These are phyloP conservation scores for Marmota flaviventris DNA, from an alignment of 2,113 vertebrate genomes.

Conservation along the genomic window DNA sequence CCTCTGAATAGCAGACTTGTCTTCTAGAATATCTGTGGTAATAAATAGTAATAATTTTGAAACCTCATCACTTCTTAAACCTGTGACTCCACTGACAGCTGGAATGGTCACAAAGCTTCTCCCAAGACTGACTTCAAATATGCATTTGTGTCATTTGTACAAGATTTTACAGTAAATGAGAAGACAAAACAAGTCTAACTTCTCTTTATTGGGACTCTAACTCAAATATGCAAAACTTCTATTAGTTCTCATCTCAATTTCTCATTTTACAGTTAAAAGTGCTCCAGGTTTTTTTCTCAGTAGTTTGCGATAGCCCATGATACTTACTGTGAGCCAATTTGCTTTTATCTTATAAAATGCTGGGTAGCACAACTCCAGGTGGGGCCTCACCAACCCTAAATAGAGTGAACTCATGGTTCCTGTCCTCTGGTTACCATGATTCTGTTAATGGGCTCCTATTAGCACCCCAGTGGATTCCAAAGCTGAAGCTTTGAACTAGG, in stretches of 20 bases:
- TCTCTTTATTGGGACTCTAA: neutral
- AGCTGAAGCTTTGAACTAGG: neutral
- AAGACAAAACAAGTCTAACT: neutral
- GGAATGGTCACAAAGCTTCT: neutral
- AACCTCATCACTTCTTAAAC: neutral
- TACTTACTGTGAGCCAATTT: neutral
- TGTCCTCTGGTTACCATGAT: neutral
- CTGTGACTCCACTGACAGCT: neutral
- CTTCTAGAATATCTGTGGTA: neutral
- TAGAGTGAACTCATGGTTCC: neutral
- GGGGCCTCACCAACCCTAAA: neutral
- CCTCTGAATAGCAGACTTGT: neutral
- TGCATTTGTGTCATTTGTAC: neutral
- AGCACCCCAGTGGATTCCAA: neutral
- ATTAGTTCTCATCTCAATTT: neutral
- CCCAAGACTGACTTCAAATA: neutral
- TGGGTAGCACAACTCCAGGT: neutral
- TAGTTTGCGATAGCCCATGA: neutral
- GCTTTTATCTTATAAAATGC: neutral
- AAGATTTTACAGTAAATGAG: neutral
- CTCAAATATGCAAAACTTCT: neutral
- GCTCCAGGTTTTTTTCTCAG: neutral
- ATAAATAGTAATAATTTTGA: neutral
- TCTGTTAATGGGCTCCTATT: neutral
- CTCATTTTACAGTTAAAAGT: neutral